These are phyloP conservation scores for Entomobrya multifasciata DNA, from an alignment of 2,888 invertebrate species.

Conservation along the genomic window DNA sequence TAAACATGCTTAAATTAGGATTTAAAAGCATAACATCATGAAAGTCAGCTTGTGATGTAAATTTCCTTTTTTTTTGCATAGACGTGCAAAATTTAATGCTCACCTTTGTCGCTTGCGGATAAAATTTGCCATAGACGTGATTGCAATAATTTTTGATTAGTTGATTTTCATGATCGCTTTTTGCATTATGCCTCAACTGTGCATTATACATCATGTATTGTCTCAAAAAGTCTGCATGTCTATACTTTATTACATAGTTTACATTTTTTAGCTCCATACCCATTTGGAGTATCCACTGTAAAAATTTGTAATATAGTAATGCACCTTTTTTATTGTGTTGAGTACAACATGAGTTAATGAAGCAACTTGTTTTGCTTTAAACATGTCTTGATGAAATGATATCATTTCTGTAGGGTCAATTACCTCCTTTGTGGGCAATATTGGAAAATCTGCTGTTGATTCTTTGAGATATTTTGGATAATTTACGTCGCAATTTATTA, in stretches of 20 bases:
- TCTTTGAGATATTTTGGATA: not conserved
- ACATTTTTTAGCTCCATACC: not conserved
- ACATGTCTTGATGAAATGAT: not conserved
- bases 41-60: not conserved
- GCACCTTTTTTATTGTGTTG: not conserved
- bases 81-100: not conserved
- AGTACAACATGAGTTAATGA: not conserved
- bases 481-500: not conserved
- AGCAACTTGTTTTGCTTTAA: not conserved
- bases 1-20: not conserved
- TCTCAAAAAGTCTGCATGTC: not conserved
- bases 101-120: slow-evolving; percentile 1
- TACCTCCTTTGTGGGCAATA: not conserved
- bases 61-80: not conserved
- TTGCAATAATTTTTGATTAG: not conserved
- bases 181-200: not conserved
- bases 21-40: not conserved
- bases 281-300: not conserved
- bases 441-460: not conserved
- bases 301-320: not conserved
- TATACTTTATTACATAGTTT: not conserved
- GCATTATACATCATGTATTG: slow-evolving; percentile 3
- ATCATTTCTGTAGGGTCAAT: not conserved
- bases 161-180: not conserved
- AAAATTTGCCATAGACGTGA: not conserved